These are phyloP conservation scores for Atherinomorus stipes DNA, from an alignment of 2,113 vertebrate genomes.

Conservation along the genomic window DNA sequence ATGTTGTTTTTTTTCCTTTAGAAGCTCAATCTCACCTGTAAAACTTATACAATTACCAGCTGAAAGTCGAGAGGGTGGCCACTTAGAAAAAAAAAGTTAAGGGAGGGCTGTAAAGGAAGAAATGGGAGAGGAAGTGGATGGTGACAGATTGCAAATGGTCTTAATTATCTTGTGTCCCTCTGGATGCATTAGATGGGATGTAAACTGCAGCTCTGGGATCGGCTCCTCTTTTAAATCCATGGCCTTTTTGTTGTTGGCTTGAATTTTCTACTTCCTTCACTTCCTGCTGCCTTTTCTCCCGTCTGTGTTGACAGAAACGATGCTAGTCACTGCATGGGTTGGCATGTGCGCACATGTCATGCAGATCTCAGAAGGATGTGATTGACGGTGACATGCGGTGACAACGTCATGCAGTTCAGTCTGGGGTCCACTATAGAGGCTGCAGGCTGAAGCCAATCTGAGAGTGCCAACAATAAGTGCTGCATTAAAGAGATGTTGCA, in stretches of 20 bases:
- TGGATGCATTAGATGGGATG: slow-evolving; percentile 33
- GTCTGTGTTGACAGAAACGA: background rate
- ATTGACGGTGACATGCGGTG: slow-evolving; percentile 31
- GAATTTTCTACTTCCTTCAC: background rate
- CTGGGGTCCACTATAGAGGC: slow-evolving; percentile 9
- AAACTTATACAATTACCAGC: slow-evolving; percentile 11
- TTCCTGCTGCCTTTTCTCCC: background rate
- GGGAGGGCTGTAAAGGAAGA: background rate
- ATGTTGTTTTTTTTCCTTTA: slow-evolving; percentile 1
- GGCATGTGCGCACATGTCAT: background rate
- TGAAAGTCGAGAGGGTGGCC: background rate
- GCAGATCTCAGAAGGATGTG: slow-evolving; percentile 12
- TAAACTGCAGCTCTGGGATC: slow-evolving; percentile 39
- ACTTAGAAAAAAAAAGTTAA: background rate
- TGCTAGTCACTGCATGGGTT: background rate
- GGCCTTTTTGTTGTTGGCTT: background rate
- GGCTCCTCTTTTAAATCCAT: background rate
- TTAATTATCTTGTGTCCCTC: slow-evolving; percentile 42
- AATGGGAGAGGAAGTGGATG: slow-evolving; percentile 10
- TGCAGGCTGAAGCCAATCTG: slow-evolving; percentile 7
- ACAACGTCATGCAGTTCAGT: slow-evolving; percentile 24
- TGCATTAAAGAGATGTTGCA: background rate
- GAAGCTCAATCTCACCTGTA: slow-evolving; percentile 10
- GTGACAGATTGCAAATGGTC: slow-evolving; percentile 53
- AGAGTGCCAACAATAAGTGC: background rate